phyloP scores from a whole-genome alignment of 2,797 vertebrate genomes.

The Mus caroli region DNA sequence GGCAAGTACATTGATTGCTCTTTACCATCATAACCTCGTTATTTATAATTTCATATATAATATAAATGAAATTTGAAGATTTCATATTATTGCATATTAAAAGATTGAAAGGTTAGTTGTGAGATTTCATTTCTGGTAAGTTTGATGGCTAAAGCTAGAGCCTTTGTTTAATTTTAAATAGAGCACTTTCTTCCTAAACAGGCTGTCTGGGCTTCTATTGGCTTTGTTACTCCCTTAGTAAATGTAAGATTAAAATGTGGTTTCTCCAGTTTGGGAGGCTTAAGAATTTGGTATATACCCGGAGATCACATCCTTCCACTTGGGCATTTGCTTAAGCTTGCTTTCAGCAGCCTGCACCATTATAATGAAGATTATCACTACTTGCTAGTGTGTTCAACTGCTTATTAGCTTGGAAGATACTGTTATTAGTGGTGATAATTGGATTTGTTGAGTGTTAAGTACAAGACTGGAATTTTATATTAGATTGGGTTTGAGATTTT shows the following conservation, averaged over 20 bases:
- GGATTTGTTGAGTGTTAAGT: slow-evolving; percentile 60
- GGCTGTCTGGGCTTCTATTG: not conserved
- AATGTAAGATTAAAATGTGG: slow-evolving; percentile 44
- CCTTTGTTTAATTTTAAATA: slow-evolving; percentile 65
- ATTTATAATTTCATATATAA: slow-evolving; percentile 45
- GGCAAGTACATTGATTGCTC: slow-evolving; percentile 20
- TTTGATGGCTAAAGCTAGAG: not conserved
- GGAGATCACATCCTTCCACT: not conserved
- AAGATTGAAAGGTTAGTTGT: slow-evolving; percentile 38
- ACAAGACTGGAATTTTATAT: slow-evolving; percentile 52
- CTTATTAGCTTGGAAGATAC: slow-evolving; percentile 57
- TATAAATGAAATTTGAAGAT: not conserved
- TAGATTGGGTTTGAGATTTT: slow-evolving; percentile 40
- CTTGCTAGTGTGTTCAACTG: slow-evolving; percentile 49
- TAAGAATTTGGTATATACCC: slow-evolving; percentile 12
- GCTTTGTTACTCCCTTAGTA: not conserved
- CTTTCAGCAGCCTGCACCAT: not conserved
- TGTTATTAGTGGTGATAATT: slow-evolving; percentile 29
- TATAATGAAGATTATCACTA: slow-evolving; percentile 49
- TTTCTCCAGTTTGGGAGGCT: slow-evolving; percentile 37
- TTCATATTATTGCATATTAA: slow-evolving; percentile 61
- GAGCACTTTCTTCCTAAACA: slow-evolving; percentile 40
- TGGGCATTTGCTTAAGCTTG: slow-evolving; percentile 34
- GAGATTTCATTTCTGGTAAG: slow-evolving; percentile 55
- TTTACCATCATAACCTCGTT: slow-evolving; percentile 24